Conservation (phyloP, 1,140 invertebrate species). For the Drosophila prosaltans region DNA sequence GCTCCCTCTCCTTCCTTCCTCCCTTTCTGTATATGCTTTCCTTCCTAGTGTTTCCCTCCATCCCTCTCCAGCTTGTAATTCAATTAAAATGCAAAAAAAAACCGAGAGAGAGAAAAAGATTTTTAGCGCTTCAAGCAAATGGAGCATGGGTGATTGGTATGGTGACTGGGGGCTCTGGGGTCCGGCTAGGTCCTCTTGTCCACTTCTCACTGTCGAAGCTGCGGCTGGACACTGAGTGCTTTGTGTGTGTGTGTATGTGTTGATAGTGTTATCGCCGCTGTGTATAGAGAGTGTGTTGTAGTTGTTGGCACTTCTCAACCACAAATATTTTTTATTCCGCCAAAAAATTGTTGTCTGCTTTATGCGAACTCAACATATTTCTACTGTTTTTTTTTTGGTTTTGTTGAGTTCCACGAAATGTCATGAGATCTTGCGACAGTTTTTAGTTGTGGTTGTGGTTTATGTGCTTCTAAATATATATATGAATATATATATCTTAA, state of each 20-base stretch:
- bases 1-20: neutral
- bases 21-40: neutral
- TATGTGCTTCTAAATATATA: neutral
- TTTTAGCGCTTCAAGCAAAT: conserved; percentile 64
- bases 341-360: conserved; percentile 3
- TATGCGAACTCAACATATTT: conserved; percentile 8
- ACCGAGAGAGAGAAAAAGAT: conserved; percentile 14
- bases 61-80: conserved; percentile 52
- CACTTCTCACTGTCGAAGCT: conserved; percentile 25
- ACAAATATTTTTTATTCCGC: conserved; percentile 9
- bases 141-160: conserved; percentile 42
- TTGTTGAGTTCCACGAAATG: conserved; percentile 5
- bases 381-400: neutral
- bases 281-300: conserved; percentile 1
- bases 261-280: conserved; percentile 8
- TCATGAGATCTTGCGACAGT: conserved; percentile 4
- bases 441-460: conserved; percentile 10
- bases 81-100: conserved; percentile 75
- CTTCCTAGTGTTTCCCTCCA: neutral
- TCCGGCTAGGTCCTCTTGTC: conserved; percentile 20
- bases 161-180: neutral
- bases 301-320: conserved; percentile 8
- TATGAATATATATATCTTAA: neutral
- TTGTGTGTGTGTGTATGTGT: neutral
- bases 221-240: conserved; percentile 5